Base-by-base conservation (phyloP, 2,113 vertebrate genomes). In the Calyptommatus sinebrachiatus region DNA sequence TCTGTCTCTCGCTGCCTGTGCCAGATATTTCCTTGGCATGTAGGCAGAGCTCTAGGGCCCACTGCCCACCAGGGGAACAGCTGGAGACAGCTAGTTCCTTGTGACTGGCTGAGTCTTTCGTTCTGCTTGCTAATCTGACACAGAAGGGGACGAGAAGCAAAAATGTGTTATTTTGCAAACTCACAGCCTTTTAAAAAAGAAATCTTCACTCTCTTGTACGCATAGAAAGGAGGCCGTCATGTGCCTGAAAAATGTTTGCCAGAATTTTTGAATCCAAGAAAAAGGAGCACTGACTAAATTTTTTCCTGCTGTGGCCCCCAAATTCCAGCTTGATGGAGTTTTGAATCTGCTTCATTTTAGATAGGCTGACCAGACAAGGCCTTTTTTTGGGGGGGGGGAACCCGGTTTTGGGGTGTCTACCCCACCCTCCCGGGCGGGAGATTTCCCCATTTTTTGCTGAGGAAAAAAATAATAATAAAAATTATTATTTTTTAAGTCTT, bases 21-120 rank as follows among this genome's bases (percentile, higher is more conserved):
- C 79, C 66, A 20, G 69, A 62, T 69, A 84, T 73, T 82, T 67
- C 84, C 71, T 76, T 72, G 46, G n/a, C 11, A 11, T 8, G 12
- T 9, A n/a, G 41, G 61, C 69, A 69, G 18, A 4, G 48, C 48
- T 8, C 48, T 50, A 2, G 12, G 82, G 79, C 85, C 84, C 86
- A 83, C 84, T 31, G n/a, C 50, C 66, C 21, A 22, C 7, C 5
- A 7, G 7, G 24, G 28, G 35, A 48, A 18, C 28, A 29, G 14
- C 48, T 9, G 48, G 4, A 8, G 21, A 48, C 29, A 41, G 77
- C 63, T 83, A 29, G 76, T 67, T 46, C 73, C 9, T 26, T 48
- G 10, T 20, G 8, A 26, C n/a, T 65, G 21, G 20, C 60, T 7
- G 21, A 12, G 9, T 22, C 45, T 26, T 62, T 3, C 29, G 12